phyloP scores from a whole-genome alignment of 2,797 vertebrate species.

The Lutjanus argentimaculatus region DNA sequence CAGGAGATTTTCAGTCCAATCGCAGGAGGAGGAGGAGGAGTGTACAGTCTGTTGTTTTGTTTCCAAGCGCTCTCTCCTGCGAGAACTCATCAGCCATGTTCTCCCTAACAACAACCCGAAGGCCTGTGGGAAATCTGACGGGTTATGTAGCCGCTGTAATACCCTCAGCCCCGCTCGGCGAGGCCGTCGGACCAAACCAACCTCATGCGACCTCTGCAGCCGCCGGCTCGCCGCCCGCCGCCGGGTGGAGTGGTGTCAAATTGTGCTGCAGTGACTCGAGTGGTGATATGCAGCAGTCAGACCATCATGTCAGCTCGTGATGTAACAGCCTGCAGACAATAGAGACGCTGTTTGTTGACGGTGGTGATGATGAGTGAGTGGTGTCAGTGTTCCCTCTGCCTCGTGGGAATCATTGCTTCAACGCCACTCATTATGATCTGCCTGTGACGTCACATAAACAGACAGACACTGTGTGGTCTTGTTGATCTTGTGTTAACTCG shows the following conservation, averaged over 20 bases:
- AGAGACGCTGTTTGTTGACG: conserved; percentile 37
- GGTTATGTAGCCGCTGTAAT: conserved; percentile 16
- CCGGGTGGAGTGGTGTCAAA: not conserved
- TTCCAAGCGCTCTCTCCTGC: conserved; percentile 12
- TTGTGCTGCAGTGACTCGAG: conserved; percentile 23
- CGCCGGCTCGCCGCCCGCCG: not conserved
- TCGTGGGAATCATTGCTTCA: conserved; percentile 8
- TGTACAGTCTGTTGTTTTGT: conserved; percentile 3
- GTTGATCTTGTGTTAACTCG: no score
- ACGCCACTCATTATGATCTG: not conserved
- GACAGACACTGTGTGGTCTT: no score
- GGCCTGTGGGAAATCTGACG: conserved; percentile 16
- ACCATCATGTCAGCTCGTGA: conserved; percentile 31
- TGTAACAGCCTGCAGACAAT: conserved; percentile 37
- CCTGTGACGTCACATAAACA: not conserved
- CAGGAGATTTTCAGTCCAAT: conserved; percentile 25
- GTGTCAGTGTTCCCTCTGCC: conserved; percentile 5
- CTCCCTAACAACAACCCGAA: not conserved
- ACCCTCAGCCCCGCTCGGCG: not conserved
- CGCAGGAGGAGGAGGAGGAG: not conserved
- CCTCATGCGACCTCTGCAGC: not conserved
- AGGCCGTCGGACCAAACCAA: not conserved
- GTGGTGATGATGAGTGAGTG: conserved; percentile 20
- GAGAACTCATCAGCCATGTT: conserved; percentile 18
- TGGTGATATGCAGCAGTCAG: conserved; percentile 25